Evolutionary conservation across 1,140 invertebrate species (phyloP).

Genomic region (Drosophila lacertosa): DNA sequence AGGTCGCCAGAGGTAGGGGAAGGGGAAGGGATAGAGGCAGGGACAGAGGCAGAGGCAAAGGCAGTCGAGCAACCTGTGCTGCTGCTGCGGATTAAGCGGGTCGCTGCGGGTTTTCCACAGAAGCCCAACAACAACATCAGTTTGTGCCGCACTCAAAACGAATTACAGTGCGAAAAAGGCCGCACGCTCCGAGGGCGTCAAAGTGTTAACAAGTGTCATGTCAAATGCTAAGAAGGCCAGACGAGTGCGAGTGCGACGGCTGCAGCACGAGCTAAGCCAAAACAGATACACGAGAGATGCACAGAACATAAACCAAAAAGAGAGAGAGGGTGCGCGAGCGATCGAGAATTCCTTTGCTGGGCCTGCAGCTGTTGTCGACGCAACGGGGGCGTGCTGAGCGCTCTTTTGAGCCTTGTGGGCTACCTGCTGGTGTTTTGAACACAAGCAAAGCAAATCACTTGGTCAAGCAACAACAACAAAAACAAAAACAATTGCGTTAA

Average conservation of each 20-base stretch:
- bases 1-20: constrained; percentile 39
- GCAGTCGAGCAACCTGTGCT: constrained; percentile 52
- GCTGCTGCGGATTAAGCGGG: constrained; percentile 49
- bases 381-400: constrained; percentile 40
- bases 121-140: constrained; percentile 25
- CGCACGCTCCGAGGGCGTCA: constrained; percentile 67
- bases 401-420: constrained; percentile 24
- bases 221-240: constrained; percentile 25
- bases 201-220: constrained; percentile 82
- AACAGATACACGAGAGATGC: constrained; percentile 21
- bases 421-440: constrained; percentile 35
- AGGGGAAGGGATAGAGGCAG: not conserved
- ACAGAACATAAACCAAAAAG: too few relatives aligned
- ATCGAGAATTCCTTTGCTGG: not conserved
- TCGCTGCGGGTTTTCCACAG: constrained; percentile 48
- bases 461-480: constrained; percentile 38
- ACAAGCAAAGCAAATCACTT: constrained; percentile 72
- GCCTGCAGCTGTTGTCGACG: constrained; percentile 34
- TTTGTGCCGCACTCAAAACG: constrained; percentile 57
- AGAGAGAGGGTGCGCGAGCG: not conserved
- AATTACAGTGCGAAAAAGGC: constrained; percentile 69
- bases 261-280: constrained; percentile 55
- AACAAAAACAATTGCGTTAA: not conserved
- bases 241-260: not conserved
- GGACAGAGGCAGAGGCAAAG: constrained; percentile 1